Base-by-base conservation (phyloP, 1,140 invertebrate genomes). In the Sarcophaga peregrina region DNA sequence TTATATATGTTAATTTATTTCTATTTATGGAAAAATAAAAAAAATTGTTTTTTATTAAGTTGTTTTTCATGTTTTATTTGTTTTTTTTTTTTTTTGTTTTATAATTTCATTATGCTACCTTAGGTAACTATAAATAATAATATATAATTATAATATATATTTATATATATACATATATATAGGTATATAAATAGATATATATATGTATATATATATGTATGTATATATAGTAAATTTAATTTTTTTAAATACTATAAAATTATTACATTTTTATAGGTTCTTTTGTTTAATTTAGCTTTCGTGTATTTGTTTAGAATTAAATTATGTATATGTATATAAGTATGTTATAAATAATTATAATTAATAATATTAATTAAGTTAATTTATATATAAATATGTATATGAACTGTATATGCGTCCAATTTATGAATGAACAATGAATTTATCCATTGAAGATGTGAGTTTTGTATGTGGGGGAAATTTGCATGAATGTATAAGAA, bases 51-150 rank as follows among this genome's bases (percentile, higher is more conserved):
- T 76, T 48, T 15, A 48, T 76, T 78, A 10, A 50, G 17, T 78
- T 78, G 17, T 78, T 78, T 78, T 25, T 48, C 48, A 76, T 76
- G n/a, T n/a, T 76, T 48, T 50, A 52, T 78, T 17, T 78, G 50
- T 78, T 78, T 78, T 78, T 11, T 25, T 11, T 52, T 50, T 78
- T 50, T 20, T 20, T 78, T 78, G 47, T 48, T 78, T 48, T 50
- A 78, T 78, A 78, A 78, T 78, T 78, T 78, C 75, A 78, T 78
- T 78, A 78, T 78, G 75, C 75, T 78, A 78, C 75, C 75, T 78
- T 78, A 78, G 75, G 75, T 78, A 78, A 78, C 75, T 78, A 78
- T 78, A 78, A 78, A 78, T 78, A 78, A 52, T 78, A 78, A 17
- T 78, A 78, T 78, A 46, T 75, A 75, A 46, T 78, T 78, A 52